Base-by-base conservation (phyloP, 2,797 vertebrate species). In the Lithobates pipiens region DNA sequence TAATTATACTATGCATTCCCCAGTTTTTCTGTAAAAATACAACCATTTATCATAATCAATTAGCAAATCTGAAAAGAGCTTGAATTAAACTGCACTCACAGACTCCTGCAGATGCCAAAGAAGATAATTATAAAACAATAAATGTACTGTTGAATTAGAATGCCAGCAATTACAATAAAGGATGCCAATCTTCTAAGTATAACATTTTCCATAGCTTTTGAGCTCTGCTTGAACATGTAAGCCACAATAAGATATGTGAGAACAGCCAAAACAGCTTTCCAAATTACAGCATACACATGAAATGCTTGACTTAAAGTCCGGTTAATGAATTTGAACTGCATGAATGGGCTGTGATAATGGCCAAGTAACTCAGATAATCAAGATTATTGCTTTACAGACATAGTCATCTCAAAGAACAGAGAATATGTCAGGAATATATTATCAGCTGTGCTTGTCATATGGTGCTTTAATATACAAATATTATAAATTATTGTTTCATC, bases 301-400 rank as follows among this genome's bases (percentile, higher is more conserved):
- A 82, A 72, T 73, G 36, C 27, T 77, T 82, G 85, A 82, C 75
- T 82, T 72, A 63, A 77, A 77, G 34, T 86, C n/a, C 50, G 68
- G 80, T 86, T 86, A 82, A 86, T 77, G 75, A 82, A 82, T 77
- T 67, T 86, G 80, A 86, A 77, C 79, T 65, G 85, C 79, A 77
- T 82, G 42, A 75, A 80, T 80, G 65, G 84, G 61, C 63, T 85
- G 32, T 65, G 50, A 72, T 86, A 82, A 82, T 77, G 79, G 63
- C 77, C 46, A 79, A 46, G 73, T 65, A 77, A 82, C 73, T 61
- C 10, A 70, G 65, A 71, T 76, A 70, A 76, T 86, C 71, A 70
- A 70, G 77, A 76, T 77, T 81, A 69, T 86, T 80, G 57, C 63
- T 82, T 50, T 82, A 77, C 29, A 61, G 73, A 68, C 10, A 67